Base-by-base conservation (phyloP, 1,140 invertebrate genomes). In the Zaprionus tsacasi region DNA sequence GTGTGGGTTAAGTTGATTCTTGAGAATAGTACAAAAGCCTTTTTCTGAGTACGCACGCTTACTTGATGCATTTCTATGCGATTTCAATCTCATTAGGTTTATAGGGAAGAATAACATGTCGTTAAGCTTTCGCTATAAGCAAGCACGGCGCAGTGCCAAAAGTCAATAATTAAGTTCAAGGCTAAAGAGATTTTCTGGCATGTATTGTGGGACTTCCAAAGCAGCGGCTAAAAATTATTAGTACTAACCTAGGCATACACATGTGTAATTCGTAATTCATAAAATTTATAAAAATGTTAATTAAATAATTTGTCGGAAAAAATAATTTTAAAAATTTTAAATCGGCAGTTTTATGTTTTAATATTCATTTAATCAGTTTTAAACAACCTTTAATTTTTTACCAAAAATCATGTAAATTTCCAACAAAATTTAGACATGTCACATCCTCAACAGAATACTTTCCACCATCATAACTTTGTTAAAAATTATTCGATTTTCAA, bases 81-180 rank as follows among this genome's bases (percentile, higher is more conserved):
- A 6, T 45, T 45, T 45, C 40, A 45, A 8, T 45, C 40, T 25
- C 10, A 50, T 50, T 50, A 21, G 17, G 4, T 15, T 45, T 45
- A 15, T 50, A 21, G 45, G 25, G 45, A 21, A 21, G 45, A 25
- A 45, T 45, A 15, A 17, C 45, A 25, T 50, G 21, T 50, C 8
- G 8, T 0, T n/a, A 4, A 33, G 55, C 35, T 56, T 12, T 36
- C 21, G 45, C 17, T 17, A 17, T 15, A 48, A 8, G 3, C 27
- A 35, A 7, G 35, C 21, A 21, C 21, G 17, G 13, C 7, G 59
- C 15, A 25, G 43, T 45, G 60, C 64, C 48, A 66, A 65, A 77
- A 70, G 30, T 50, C 70, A 57, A 65, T 78, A 69, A 78, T 60
- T 77, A 69, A 75, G 66, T 70, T 78, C 72, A 78, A 70, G 76